Evolutionary conservation across 2,797 vertebrate genomes (phyloP).

Genomic region (Siniperca obscura): DNA sequence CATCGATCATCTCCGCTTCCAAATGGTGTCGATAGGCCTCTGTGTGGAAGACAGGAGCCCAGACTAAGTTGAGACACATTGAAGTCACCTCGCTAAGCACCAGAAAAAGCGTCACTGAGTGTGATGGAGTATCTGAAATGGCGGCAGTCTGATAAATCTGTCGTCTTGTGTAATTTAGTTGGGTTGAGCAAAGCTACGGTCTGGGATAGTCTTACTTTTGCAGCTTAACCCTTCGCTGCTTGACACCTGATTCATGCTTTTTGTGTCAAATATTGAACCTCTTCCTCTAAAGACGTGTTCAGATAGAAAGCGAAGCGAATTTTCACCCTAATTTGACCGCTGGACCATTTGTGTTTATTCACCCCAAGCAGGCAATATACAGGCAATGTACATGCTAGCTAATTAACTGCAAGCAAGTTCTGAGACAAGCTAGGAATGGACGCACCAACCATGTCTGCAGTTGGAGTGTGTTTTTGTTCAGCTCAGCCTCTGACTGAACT

Average conservation of each 20-base stretch:
- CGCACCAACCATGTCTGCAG: too few relatives aligned
- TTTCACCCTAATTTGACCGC: neutral
- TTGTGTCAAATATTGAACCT: neutral
- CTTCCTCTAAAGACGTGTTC: neutral
- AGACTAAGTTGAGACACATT: slow-evolving; percentile 31
- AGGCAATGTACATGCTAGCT: too few relatives aligned
- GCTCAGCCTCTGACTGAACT: neutral
- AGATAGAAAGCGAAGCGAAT: neutral
- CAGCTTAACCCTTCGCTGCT: slow-evolving; percentile 15
- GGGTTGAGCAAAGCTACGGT: slow-evolving; percentile 16
- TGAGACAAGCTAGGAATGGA: too few relatives aligned
- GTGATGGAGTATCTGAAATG: slow-evolving; percentile 34
- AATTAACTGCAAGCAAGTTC: too few relatives aligned
- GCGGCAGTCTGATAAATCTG: slow-evolving; percentile 30
- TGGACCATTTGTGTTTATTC: neutral
- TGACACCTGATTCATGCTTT: slow-evolving; percentile 14
- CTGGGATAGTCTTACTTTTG: slow-evolving; percentile 12
- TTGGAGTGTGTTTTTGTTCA: neutral
- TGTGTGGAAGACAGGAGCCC: slow-evolving; percentile 50
- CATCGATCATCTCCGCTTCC: slow-evolving; percentile 68
- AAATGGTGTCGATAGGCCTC: slow-evolving; percentile 57
- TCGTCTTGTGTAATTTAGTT: slow-evolving; percentile 18
- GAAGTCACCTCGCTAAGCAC: slow-evolving; percentile 39
- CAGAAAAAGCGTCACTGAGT: slow-evolving; percentile 36
- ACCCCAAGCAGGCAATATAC: neutral